These are phyloP conservation scores for Patella ulyssiponensis DNA, from an alignment of 2,888 invertebrate genomes.

Conservation along the genomic window DNA sequence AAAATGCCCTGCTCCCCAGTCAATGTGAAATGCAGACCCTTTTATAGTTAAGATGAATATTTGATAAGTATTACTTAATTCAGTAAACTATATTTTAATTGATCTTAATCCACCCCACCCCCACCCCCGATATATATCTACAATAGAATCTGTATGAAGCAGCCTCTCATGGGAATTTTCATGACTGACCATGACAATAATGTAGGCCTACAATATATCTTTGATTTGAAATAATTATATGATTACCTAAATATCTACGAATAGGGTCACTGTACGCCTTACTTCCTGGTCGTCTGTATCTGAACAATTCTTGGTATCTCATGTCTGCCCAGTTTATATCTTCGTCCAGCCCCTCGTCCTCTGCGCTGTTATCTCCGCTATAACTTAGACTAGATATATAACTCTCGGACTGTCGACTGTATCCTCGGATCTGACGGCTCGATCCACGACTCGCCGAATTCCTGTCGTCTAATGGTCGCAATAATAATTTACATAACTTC, in stretches of 20 bases:
- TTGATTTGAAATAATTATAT: too few relatives aligned
- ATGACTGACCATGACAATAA: too few relatives aligned
- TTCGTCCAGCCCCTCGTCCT: constrained; percentile 61
- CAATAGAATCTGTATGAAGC: too few relatives aligned
- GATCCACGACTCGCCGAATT: constrained; percentile 62
- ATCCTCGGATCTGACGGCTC: constrained; percentile 65
- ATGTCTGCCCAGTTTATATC: constrained; percentile 54
- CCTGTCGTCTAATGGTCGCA: constrained; percentile 68
- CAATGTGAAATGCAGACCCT: too few relatives aligned
- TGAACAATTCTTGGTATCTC: constrained; percentile 59
- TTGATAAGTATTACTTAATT: too few relatives aligned
- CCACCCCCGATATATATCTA: too few relatives aligned
- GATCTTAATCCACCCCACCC: too few relatives aligned
- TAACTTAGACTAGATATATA: constrained; percentile 69
- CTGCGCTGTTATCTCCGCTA: constrained; percentile 66
- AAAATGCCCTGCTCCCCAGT: too few relatives aligned
- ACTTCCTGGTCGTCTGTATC: constrained; percentile 69
- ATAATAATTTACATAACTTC: constrained; percentile 69
- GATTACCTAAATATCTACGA: constrained; percentile 45
- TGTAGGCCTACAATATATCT: too few relatives aligned
- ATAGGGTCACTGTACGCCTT: constrained; percentile 68
- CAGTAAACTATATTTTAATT: too few relatives aligned
- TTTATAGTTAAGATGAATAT: too few relatives aligned
- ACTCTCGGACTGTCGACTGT: constrained; percentile 70
- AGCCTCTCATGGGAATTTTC: too few relatives aligned